Evolutionary conservation across 2,113 vertebrate genomes (phyloP).

Genomic region (Chiloscyllium plagiosum): DNA sequence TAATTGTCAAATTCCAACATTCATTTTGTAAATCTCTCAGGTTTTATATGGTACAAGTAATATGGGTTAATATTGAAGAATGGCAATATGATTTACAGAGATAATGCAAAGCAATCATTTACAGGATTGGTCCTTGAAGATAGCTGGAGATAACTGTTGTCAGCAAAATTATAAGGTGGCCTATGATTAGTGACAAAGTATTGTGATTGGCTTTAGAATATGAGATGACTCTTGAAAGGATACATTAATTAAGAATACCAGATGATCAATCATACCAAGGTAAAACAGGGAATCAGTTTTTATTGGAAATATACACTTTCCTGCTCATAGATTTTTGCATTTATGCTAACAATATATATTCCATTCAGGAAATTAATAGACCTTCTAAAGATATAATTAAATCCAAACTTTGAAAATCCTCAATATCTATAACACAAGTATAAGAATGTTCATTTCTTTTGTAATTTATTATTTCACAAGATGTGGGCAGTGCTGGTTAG

Average conservation of each 20-base stretch:
- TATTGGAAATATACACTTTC: background rate
- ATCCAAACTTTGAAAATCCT: slow-evolving; percentile 2
- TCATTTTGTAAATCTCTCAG: background rate
- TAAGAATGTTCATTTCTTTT: background rate
- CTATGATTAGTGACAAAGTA: background rate
- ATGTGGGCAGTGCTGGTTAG: no score
- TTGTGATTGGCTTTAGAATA: background rate
- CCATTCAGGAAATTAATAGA: background rate
- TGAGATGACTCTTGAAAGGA: background rate
- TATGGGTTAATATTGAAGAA: background rate
- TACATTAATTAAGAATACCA: slow-evolving; percentile 11
- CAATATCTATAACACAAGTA: background rate
- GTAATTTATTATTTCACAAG: no score
- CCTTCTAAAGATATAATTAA: background rate
- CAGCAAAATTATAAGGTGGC: background rate
- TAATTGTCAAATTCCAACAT: background rate
- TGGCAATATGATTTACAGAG: background rate
- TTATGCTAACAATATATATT: no score
- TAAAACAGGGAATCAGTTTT: slow-evolving; percentile 3
- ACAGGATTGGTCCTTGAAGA: background rate
- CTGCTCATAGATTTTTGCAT: background rate
- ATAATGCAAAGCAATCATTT: background rate
- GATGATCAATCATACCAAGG: background rate
- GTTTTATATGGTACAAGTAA: background rate
- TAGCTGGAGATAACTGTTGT: background rate